These are phyloP conservation scores for Pitta sordida DNA, from an alignment of 2,113 vertebrate species.

Conservation along the genomic window DNA sequence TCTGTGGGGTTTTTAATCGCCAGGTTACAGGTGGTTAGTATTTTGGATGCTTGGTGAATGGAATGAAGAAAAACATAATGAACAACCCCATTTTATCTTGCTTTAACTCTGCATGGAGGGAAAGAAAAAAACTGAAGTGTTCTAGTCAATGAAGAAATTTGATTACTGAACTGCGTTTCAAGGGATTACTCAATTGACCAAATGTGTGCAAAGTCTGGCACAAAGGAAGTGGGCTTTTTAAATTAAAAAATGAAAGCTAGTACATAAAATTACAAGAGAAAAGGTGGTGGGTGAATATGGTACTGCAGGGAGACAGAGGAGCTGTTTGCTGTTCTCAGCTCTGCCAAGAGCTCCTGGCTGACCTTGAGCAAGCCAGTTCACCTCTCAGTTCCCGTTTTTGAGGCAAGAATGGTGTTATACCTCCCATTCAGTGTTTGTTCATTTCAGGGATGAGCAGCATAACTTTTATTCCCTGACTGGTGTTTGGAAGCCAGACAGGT, in stretches of 20 bases:
- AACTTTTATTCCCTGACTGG: background rate
- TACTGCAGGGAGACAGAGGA: background rate
- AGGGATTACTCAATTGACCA: background rate
- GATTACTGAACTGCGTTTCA: background rate
- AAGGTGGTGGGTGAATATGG: background rate
- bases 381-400: fast-evolving
- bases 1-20: background rate
- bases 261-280: background rate
- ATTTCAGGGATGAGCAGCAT: background rate
- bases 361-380: background rate
- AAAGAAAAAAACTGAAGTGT: background rate
- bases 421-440: background rate
- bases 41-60: background rate
- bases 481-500: background rate
- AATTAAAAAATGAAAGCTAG: background rate
- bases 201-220: background rate
- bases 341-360: background rate
- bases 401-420: background rate
- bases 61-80: background rate
- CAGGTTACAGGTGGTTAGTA: background rate
- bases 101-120: background rate
- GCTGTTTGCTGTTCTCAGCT: background rate
- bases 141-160: background rate
- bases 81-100: background rate
- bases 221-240: background rate